Percentiles rank a stretch among this genome's conserved stretches.
Conservation (phyloP, 1,140 invertebrate genomes). For the Panonychus citri region DNA sequence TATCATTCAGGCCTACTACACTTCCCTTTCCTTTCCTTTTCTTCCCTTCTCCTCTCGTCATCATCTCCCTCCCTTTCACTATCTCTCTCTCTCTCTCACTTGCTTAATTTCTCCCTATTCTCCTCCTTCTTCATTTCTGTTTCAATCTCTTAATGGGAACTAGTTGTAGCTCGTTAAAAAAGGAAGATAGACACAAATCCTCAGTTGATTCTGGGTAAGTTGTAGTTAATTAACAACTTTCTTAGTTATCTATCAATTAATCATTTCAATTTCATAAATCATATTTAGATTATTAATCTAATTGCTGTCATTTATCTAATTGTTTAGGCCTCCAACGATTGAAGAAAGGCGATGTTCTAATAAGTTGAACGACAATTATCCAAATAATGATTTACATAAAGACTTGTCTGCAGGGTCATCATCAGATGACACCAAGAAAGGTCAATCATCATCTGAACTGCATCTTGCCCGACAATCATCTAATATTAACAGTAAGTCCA, state of each 20-base stretch:
- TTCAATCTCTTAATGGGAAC: background rate
- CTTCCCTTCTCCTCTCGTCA: background rate
- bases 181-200: background rate
- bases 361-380: background rate
- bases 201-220: conserved; percentile 1
- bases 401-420: background rate
- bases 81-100: background rate
- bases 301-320: background rate
- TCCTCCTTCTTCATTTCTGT: background rate
- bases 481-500: background rate
- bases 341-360: background rate
- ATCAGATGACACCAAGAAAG: background rate
- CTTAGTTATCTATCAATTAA: no score
- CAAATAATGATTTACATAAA: background rate
- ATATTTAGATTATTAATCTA: background rate
- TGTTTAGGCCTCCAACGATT: background rate
- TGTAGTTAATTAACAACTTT: background rate
- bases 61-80: background rate
- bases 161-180: background rate
- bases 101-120: background rate
- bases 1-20: no score
- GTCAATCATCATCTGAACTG: background rate
- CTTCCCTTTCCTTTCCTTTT: no score
- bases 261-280: background rate
- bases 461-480: background rate